These are phyloP conservation scores for Denticeps clupeoides DNA, from an alignment of 2,797 vertebrate species.

Conservation along the genomic window DNA sequence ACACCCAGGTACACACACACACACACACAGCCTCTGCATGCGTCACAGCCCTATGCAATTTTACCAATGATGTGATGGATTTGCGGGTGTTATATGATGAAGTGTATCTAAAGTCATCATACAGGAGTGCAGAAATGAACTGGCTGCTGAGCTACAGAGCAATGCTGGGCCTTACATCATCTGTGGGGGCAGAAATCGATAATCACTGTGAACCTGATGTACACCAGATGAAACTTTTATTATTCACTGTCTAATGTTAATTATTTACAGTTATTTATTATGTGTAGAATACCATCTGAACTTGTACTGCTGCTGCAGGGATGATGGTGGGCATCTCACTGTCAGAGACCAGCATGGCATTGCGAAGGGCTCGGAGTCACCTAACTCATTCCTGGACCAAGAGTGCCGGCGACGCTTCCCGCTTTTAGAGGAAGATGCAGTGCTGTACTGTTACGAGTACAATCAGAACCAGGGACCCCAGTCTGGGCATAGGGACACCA, in stretches of 20 bases:
- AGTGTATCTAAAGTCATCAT: too few relatives aligned
- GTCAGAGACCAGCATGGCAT: constrained; percentile 76
- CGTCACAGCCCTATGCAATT: neutral
- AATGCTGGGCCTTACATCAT: too few relatives aligned
- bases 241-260: too few relatives aligned
- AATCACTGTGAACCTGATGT: too few relatives aligned
- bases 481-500: constrained; percentile 82
- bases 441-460: constrained; percentile 94
- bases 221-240: neutral
- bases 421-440: constrained; percentile 86
- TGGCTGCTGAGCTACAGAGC: too few relatives aligned
- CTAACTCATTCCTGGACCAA: constrained; percentile 97
- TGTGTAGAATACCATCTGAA: too few relatives aligned
- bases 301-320: constrained; percentile 51
- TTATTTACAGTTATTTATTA: too few relatives aligned
- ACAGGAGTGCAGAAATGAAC: too few relatives aligned
- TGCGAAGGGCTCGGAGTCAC: constrained; percentile 88
- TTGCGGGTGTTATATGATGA: too few relatives aligned
- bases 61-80: too few relatives aligned
- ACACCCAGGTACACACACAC: constrained; percentile 72
- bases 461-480: constrained; percentile 84
- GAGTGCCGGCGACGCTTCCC: constrained; percentile 85
- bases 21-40: constrained; percentile 10
- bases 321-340: constrained; percentile 78
- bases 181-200: too few relatives aligned